These are phyloP conservation scores for Coleophora flavipennella DNA, from an alignment of 2,888 invertebrate species.

Conservation along the genomic window DNA sequence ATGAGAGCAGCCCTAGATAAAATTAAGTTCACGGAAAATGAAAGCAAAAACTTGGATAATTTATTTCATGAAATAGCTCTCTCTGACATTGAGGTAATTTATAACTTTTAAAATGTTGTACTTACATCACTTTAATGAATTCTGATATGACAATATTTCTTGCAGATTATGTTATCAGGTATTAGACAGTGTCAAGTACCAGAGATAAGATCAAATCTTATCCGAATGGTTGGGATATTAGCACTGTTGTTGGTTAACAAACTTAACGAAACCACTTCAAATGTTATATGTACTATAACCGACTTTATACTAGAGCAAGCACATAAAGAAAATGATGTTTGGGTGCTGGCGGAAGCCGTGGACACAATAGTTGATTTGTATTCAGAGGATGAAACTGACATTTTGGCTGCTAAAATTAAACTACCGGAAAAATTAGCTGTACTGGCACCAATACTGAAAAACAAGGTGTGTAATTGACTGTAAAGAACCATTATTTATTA, in stretches of 20 bases:
- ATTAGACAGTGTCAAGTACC: conserved; percentile 65
- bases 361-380: conserved; percentile 85
- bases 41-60: conserved; percentile 34
- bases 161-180: conserved; percentile 67
- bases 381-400: conserved; percentile 82
- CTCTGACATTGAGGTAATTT: conserved; percentile 68
- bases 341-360: conserved; percentile 82
- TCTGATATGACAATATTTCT: conserved; percentile 7
- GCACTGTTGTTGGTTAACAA: conserved; percentile 61
- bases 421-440: conserved; percentile 74
- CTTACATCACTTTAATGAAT: too few relatives aligned
- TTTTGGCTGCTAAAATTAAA: conserved; percentile 74
- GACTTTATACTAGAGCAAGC: conserved; percentile 75
- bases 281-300: conserved; percentile 58
- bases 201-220: conserved; percentile 73
- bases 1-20: conserved; percentile 83
- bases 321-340: conserved; percentile 76
- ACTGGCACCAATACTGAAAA: conserved; percentile 75
- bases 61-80: conserved; percentile 71
- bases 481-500: neutral
- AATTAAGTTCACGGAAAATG: conserved; percentile 64
- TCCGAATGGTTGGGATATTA: conserved; percentile 72
- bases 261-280: conserved; percentile 44
- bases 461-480: conserved; percentile 66
- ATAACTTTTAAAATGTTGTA: too few relatives aligned